These are phyloP conservation scores for Ophion slaviceki DNA, from an alignment of 2,888 invertebrate genomes.

Conservation along the genomic window DNA sequence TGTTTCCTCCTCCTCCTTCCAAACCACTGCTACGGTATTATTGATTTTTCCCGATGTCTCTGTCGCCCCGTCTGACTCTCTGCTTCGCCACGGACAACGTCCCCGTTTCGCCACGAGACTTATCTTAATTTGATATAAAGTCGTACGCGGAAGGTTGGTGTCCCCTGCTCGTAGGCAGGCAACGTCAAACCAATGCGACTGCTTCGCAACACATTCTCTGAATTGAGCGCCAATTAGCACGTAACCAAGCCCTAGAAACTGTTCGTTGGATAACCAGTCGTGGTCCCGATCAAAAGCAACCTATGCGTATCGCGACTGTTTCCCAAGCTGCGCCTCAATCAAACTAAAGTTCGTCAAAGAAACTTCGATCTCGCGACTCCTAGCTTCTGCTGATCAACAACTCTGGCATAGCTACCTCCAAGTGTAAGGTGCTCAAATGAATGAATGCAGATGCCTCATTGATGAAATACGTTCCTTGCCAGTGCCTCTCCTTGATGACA, in stretches of 20 bases:
- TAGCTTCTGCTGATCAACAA: neutral
- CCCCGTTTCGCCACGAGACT: conserved; percentile 37
- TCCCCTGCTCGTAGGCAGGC: neutral
- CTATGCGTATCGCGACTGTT: neutral
- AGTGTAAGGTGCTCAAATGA: neutral
- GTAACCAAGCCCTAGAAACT: conserved; percentile 54
- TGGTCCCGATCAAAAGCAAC: conserved; percentile 36
- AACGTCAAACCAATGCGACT: conserved; percentile 13
- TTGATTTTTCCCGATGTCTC: conserved; percentile 27
- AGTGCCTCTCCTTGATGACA: no score
- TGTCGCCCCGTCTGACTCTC: neutral
- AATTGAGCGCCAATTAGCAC: conserved; percentile 50
- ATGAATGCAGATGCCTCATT: neutral
- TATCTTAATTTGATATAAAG: conserved; percentile 55
- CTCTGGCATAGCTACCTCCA: neutral
- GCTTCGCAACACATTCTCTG: conserved; percentile 7
- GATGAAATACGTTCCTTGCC: no score
- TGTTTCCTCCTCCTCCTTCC: neutral
- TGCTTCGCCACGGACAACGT: conserved; percentile 5
- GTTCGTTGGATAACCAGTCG: conserved; percentile 6
- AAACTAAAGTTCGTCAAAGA: conserved; percentile 43
- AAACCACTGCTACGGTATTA: neutral
- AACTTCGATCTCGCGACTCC: conserved; percentile 43
- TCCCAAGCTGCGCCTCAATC: conserved; percentile 16
- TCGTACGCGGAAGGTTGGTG: conserved; percentile 22